These are phyloP conservation scores for Micromys minutus DNA, from an alignment of 2,113 vertebrate genomes.

Conservation along the genomic window DNA sequence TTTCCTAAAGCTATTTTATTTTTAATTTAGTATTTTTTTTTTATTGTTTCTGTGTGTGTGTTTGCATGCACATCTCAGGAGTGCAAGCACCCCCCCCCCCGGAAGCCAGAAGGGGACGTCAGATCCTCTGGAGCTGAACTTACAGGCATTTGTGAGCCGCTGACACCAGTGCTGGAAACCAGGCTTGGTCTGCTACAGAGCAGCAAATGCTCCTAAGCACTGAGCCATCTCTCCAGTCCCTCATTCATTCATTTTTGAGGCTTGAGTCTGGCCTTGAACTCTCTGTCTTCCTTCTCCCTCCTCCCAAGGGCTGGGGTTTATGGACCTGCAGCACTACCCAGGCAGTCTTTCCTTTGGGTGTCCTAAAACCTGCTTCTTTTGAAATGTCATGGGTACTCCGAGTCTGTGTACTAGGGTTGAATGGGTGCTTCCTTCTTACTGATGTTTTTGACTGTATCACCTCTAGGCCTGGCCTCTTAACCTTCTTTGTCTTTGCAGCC, in stretches of 20 bases:
- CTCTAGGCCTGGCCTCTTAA: neutral
- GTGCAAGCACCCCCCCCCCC: neutral
- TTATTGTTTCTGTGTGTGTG: neutral
- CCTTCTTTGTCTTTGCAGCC: slow-evolving; percentile 64
- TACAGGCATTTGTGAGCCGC: neutral
- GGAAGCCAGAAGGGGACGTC: neutral
- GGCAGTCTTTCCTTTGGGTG: neutral
- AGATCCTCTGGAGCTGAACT: neutral
- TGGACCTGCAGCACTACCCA: neutral
- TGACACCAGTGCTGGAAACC: neutral
- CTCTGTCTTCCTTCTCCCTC: neutral
- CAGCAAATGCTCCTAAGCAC: neutral
- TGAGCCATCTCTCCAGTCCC: neutral
- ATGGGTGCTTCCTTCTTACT: neutral
- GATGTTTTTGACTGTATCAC: neutral
- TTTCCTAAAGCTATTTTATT: no score
- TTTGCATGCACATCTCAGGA: neutral
- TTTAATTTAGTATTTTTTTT: no score
- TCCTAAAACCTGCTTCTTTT: neutral
- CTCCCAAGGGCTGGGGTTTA: neutral
- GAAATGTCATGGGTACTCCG: neutral
- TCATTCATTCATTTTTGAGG: neutral
- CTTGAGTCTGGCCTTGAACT: neutral
- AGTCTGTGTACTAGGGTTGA: neutral
- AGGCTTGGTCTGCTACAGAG: neutral